phyloP scores from a whole-genome alignment of 1,140 invertebrate species.

The Apocrypta bakeri region DNA sequence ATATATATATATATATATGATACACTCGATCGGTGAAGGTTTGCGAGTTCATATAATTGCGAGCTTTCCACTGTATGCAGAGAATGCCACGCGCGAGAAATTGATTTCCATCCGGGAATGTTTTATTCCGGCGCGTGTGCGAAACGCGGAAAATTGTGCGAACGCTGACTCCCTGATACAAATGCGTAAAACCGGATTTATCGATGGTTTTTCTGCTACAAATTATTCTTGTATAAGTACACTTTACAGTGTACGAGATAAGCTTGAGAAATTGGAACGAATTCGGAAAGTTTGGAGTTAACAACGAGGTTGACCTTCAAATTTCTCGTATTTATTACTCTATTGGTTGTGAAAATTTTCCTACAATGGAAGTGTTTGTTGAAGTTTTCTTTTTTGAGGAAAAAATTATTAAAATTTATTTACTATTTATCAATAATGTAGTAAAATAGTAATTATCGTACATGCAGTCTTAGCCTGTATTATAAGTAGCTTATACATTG shows the following conservation, averaged over 20 bases:
- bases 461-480: too few relatives aligned
- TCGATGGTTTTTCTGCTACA: neutral
- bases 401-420: too few relatives aligned
- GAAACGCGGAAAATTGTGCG: constrained; percentile 14
- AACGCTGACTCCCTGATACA: too few relatives aligned
- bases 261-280: too few relatives aligned
- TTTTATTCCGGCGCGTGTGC: neutral
- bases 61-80: neutral
- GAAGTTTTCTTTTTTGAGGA: too few relatives aligned
- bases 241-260: neutral
- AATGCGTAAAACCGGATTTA: neutral
- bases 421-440: too few relatives aligned
- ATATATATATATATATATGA: too few relatives aligned
- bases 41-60: constrained; percentile 29
- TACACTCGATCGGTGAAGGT: neutral
- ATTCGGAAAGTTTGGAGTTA: neutral
- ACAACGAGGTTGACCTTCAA: neutral
- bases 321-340: too few relatives aligned
- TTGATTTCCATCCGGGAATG: constrained; percentile 8
- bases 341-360: too few relatives aligned
- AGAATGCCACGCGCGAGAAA: neutral
- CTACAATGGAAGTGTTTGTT: too few relatives aligned
- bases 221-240: neutral
- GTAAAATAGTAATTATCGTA: too few relatives aligned
- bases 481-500: too few relatives aligned